Conservation (phyloP, 2,888 invertebrate species). For the Hyposoter dolosus region DNA sequence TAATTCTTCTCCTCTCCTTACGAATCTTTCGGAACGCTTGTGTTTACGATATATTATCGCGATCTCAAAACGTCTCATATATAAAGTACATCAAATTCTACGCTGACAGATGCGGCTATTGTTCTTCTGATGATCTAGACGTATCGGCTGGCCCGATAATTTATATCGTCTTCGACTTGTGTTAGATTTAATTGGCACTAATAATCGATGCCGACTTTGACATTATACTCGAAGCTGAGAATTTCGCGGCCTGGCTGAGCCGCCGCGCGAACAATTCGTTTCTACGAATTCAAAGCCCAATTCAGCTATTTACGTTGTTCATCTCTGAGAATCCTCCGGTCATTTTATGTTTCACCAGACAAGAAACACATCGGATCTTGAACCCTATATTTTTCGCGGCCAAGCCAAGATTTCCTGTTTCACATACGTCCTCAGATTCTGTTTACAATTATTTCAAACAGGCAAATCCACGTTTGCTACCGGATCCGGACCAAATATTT, state of each 20-base stretch:
- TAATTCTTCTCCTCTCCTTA: conserved; percentile 37
- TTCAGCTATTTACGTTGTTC: neutral
- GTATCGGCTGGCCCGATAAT: conserved; percentile 38
- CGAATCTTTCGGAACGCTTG: conserved; percentile 11
- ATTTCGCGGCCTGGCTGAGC: conserved; percentile 38
- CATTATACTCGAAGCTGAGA: conserved; percentile 44
- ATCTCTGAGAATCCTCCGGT: neutral
- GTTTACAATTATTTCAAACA: neutral
- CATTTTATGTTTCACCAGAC: neutral
- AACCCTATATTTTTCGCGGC: neutral
- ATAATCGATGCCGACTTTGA: conserved; percentile 61
- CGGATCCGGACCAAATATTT: neutral
- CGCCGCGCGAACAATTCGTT: conserved; percentile 24
- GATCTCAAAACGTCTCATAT: neutral
- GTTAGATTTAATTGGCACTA: conserved; percentile 55
- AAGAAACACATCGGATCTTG: neutral
- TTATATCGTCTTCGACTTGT: conserved; percentile 27
- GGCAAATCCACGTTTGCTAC: neutral
- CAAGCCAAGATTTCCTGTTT: neutral
- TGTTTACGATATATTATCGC: conserved; percentile 19
- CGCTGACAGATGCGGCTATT: conserved; percentile 17
- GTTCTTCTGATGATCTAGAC: conserved; percentile 31
- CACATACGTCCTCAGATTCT: neutral
- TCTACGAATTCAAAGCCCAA: conserved; percentile 32
- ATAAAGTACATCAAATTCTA: conserved; percentile 12